Conservation (phyloP, 2,888 invertebrate species). For the Vandiemenella viatica region DNA sequence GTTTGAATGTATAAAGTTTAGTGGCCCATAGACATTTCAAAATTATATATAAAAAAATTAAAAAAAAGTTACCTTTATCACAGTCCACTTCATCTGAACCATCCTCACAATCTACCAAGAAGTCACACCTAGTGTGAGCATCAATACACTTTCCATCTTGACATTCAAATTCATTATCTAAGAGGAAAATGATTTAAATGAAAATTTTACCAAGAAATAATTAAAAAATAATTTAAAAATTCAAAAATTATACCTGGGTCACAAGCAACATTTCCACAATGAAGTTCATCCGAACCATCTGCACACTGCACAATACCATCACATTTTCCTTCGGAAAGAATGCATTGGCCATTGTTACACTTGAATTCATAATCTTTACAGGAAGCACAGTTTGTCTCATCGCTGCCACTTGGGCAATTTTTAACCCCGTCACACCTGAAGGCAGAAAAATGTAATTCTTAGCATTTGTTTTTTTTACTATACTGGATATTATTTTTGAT, state of each 20-base stretch:
- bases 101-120: conserved; percentile 44
- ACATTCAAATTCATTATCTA: conserved; percentile 44
- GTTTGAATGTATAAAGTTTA: neutral
- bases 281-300: conserved; percentile 44
- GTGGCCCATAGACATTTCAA: neutral
- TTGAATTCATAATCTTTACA: conserved; percentile 34
- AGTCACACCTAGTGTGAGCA: conserved; percentile 52
- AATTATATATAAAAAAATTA: neutral
- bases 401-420: conserved; percentile 6
- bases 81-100: conserved; percentile 26
- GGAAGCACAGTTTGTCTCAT: conserved; percentile 30
- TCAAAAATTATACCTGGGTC: no score
- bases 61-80: conserved; percentile 5
- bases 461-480: no score
- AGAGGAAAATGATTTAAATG: conserved; percentile 6
- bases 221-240: neutral
- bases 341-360: conserved; percentile 39
- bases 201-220: neutral
- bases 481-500: no score
- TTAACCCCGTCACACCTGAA: conserved; percentile 33
- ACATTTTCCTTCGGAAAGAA: conserved; percentile 26
- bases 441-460: no score
- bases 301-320: conserved; percentile 39
- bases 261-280: conserved; percentile 3
- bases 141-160: conserved; percentile 52